Conservation (phyloP, 92 coral and sea anemone species). For the Zoanthus solanderi region DNA sequence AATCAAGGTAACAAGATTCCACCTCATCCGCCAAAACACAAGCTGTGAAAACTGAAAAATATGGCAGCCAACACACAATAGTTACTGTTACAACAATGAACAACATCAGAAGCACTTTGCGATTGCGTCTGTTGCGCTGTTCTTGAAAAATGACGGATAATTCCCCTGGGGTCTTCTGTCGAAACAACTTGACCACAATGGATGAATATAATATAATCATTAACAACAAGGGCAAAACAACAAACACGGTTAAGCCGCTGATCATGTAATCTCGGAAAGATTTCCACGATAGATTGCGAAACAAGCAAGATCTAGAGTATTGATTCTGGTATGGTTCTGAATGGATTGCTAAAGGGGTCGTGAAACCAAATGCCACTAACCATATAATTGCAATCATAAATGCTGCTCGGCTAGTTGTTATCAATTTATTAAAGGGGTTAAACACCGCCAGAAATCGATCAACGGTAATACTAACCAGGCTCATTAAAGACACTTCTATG, state of each 20-base stretch:
- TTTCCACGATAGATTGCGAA: background rate
- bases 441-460: slow-evolving; percentile 76
- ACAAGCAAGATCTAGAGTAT: slow-evolving; percentile 8
- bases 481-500: slow-evolving; percentile 57
- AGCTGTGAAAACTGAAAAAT: background rate
- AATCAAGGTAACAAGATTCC: background rate
- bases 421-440: slow-evolving; percentile 59
- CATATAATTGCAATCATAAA: slow-evolving; percentile 41
- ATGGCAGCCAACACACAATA: background rate
- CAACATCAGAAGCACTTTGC: background rate
- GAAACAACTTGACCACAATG: background rate
- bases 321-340: background rate
- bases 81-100: background rate
- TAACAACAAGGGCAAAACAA: background rate
- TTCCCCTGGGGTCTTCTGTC: background rate
- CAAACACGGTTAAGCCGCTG: no score
- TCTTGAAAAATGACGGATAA: background rate
- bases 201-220: background rate
- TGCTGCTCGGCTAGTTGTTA: slow-evolving; percentile 38
- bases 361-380: slow-evolving; percentile 47
- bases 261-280: no score
- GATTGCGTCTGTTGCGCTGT: background rate
- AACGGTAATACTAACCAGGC: slow-evolving; percentile 67
- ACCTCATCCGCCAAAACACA: background rate
- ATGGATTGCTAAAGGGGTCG: slow-evolving; percentile 49